These are phyloP conservation scores for Cassiopea andromeda DNA, from an alignment of 30 jellyfish, hydroid and myxozoan genomes.

Conservation along the genomic window DNA sequence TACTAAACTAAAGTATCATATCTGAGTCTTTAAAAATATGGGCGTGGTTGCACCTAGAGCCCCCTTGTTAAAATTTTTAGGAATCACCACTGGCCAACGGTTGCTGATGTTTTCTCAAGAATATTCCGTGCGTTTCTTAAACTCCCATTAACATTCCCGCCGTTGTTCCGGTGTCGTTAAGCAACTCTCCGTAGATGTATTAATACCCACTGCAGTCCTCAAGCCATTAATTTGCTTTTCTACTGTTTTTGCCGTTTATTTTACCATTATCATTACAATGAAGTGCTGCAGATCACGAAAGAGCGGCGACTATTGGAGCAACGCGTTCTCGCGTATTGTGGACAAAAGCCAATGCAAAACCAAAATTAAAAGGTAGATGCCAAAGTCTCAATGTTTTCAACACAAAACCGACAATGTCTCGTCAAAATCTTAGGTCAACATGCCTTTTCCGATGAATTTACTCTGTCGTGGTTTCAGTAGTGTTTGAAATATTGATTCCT, in stretches of 20 bases:
- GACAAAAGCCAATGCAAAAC: not conserved
- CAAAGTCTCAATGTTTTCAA: not conserved
- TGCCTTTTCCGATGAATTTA: not conserved
- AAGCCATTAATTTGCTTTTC: not conserved
- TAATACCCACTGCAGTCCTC: too few relatives aligned
- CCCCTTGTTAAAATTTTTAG: too few relatives aligned
- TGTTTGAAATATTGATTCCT: slow-evolving; percentile 1
- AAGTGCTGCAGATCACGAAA: not conserved
- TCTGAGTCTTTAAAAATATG: too few relatives aligned
- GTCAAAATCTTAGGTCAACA: not conserved
- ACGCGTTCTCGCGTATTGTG: too few relatives aligned
- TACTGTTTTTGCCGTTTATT: not conserved
- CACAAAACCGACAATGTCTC: not conserved
- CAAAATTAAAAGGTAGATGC: not conserved
- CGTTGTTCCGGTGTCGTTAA: too few relatives aligned
- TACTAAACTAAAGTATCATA: too few relatives aligned
- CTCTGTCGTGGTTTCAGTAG: not conserved
- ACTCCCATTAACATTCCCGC: too few relatives aligned
- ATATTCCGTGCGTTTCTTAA: too few relatives aligned
- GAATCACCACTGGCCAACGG: too few relatives aligned
- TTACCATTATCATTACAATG: not conserved
- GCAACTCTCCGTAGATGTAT: too few relatives aligned
- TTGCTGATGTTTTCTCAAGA: too few relatives aligned
- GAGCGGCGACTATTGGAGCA: slow-evolving; percentile 2
- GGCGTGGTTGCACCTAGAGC: too few relatives aligned